A percentile compares a stretch with the other conserved stretches of the same genome.
Conservation (phyloP, 2,888 invertebrate genomes). For the Hydraecia micacea region DNA sequence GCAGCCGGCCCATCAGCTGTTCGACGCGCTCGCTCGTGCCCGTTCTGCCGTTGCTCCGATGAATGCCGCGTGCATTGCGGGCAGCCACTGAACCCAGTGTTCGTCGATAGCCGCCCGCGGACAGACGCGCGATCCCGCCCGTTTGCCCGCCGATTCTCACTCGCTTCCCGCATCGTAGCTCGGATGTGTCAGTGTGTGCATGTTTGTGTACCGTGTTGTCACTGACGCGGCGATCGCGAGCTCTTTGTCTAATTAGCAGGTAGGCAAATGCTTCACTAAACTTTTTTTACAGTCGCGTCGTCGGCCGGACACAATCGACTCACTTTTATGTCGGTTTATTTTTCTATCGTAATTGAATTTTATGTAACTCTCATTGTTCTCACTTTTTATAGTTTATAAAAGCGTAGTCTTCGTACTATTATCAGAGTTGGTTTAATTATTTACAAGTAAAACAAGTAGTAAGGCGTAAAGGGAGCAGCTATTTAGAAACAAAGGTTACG, state of each 20-base stretch:
- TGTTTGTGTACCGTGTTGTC: slow-evolving; percentile 84
- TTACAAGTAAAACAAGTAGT: slow-evolving; percentile 61
- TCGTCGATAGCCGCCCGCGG: slow-evolving; percentile 82
- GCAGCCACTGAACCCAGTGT: slow-evolving; percentile 80
- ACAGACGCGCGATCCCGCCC: slow-evolving; percentile 79
- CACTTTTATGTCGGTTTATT: slow-evolving; percentile 67
- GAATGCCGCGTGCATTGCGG: slow-evolving; percentile 73
- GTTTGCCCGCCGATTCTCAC: slow-evolving; percentile 74
- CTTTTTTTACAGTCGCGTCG: slow-evolving; percentile 71
- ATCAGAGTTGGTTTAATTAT: slow-evolving; percentile 59
- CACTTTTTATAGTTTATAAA: slow-evolving; percentile 64
- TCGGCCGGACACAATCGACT: slow-evolving; percentile 70
- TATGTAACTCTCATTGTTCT: slow-evolving; percentile 71
- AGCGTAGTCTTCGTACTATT: slow-evolving; percentile 42
- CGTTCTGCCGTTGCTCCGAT: slow-evolving; percentile 72
- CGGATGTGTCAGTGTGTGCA: slow-evolving; percentile 83
- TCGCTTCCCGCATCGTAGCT: slow-evolving; percentile 70
- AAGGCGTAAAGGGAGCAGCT: slow-evolving; percentile 65
- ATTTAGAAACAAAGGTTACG: slow-evolving; percentile 81
- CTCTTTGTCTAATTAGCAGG: slow-evolving; percentile 89
- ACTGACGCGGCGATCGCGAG: slow-evolving; percentile 83
- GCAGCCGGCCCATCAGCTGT: slow-evolving; percentile 86
- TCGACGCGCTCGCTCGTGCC: slow-evolving; percentile 81
- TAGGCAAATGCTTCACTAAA: slow-evolving; percentile 84
- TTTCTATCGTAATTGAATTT: slow-evolving; percentile 73